Percentiles rank a stretch among this genome's conserved stretches.
Evolutionary conservation across 2,797 vertebrate genomes (phyloP).

Genomic region (Dicrostonyx torquatus): DNA sequence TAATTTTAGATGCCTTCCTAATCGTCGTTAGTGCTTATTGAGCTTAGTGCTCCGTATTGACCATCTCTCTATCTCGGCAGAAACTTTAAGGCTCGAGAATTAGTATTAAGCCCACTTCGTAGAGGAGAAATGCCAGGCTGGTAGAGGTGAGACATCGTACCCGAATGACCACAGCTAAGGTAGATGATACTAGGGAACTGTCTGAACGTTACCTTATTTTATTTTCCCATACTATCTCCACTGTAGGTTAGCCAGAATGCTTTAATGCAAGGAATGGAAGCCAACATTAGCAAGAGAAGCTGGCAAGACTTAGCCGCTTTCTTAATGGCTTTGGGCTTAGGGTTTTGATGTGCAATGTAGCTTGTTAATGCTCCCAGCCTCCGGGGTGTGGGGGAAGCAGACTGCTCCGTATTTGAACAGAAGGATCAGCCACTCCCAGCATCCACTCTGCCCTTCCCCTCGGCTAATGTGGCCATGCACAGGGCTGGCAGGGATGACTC

Average conservation of each 20-base stretch:
- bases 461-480: background rate
- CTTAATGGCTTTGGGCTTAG: background rate
- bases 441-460: background rate
- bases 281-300: background rate
- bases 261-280: background rate
- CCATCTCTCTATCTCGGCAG: background rate
- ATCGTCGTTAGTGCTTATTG: background rate
- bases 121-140: background rate
- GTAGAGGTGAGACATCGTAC: background rate
- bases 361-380: background rate
- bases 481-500: slow-evolving; percentile 36
- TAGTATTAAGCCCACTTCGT: background rate
- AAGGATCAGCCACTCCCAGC: background rate
- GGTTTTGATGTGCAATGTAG: background rate
- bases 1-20: background rate
- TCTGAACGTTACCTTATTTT: background rate
- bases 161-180: background rate
- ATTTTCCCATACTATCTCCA: background rate
- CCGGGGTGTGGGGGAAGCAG: background rate
- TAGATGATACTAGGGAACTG: background rate
- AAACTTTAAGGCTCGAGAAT: background rate
- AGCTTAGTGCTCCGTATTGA: background rate
- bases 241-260: background rate
- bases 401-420: background rate
- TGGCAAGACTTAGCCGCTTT: background rate